These are phyloP conservation scores for Andrena fulva DNA, from an alignment of 2,888 invertebrate genomes.

Conservation along the genomic window DNA sequence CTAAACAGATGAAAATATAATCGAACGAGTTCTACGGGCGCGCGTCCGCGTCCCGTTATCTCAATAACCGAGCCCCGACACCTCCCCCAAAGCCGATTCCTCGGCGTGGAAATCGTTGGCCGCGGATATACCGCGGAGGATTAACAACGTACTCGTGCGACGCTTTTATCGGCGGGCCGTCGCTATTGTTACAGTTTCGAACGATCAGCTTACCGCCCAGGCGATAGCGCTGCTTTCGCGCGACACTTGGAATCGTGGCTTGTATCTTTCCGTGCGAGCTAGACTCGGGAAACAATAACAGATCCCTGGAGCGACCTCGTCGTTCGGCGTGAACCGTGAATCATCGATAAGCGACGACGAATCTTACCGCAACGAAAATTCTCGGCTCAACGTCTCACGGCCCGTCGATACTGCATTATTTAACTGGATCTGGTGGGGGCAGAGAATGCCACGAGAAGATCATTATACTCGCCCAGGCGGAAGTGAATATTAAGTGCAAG, in stretches of 20 bases:
- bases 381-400: constrained; percentile 13
- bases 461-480: constrained; percentile 18
- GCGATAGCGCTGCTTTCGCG: not conserved
- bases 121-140: too few relatives aligned
- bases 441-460: constrained; percentile 20
- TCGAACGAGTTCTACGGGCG: constrained; percentile 22
- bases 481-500: constrained; percentile 13
- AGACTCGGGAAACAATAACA: constrained; percentile 35
- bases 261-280: constrained; percentile 21
- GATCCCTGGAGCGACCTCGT: constrained; percentile 14
- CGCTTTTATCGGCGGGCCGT: constrained; percentile 12
- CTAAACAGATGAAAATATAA: constrained; percentile 31
- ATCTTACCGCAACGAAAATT: constrained; percentile 36
- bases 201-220: not conserved
- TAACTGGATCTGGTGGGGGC: constrained; percentile 50
- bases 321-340: constrained; percentile 22
- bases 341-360: constrained; percentile 40
- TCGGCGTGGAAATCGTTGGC: too few relatives aligned
- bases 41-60: constrained; percentile 19
- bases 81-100: too few relatives aligned
- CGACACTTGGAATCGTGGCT: constrained; percentile 18
- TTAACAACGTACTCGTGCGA: not conserved
- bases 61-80: not conserved
- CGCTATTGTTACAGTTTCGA: constrained; percentile 2
- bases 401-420: constrained; percentile 39